Evolutionary conservation across 1,140 invertebrate species (phyloP).

Genomic region (Galleria mellonella): DNA sequence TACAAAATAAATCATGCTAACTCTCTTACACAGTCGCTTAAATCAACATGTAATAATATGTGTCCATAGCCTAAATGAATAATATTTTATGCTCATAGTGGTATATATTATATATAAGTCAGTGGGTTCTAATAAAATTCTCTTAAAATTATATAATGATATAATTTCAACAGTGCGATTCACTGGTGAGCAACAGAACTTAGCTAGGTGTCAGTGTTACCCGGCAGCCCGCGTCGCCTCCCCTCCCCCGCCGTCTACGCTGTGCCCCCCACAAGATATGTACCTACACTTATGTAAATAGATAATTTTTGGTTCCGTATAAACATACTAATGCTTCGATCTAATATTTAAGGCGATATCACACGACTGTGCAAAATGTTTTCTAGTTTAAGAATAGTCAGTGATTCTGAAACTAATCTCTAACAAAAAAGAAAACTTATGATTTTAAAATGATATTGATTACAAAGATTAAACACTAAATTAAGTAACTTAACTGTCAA

Average conservation of each 20-base stretch:
- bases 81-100: slow-evolving; percentile 23
- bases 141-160: slow-evolving; percentile 30
- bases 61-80: slow-evolving; percentile 18
- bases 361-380: too few relatives aligned
- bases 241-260: neutral
- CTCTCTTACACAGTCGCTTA: slow-evolving; percentile 9
- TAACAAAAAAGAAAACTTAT: too few relatives aligned
- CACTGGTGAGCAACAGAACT: slow-evolving; percentile 10
- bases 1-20: slow-evolving; percentile 14
- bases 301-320: slow-evolving; percentile 13
- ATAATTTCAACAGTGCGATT: slow-evolving; percentile 22
- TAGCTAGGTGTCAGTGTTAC: slow-evolving; percentile 6
- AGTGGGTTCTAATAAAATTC: slow-evolving; percentile 23
- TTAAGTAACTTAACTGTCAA: too few relatives aligned
- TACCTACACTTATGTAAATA: slow-evolving; percentile 9
- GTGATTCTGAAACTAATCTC: too few relatives aligned
- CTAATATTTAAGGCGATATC: too few relatives aligned
- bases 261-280: slow-evolving; percentile 7
- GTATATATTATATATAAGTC: slow-evolving; percentile 15
- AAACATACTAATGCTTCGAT: neutral
- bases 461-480: too few relatives aligned
- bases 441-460: too few relatives aligned
- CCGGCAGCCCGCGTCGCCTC: too few relatives aligned
- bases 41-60: slow-evolving; percentile 11
- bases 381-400: too few relatives aligned